Base-by-base conservation (phyloP, 2,113 vertebrate genomes). In the Panthera tigris region DNA sequence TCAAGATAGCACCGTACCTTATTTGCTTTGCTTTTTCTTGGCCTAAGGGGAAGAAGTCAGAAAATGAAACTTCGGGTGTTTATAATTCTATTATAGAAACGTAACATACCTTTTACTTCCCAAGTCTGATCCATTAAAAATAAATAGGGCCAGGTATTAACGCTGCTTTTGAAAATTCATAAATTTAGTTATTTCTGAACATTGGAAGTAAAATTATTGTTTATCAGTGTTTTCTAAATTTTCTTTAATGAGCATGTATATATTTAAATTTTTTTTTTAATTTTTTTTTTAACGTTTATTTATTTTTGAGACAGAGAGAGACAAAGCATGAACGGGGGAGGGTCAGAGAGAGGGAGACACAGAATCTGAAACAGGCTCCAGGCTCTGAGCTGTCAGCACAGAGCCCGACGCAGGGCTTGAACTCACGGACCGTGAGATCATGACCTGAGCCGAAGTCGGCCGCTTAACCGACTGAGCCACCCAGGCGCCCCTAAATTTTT, bases 141-240 rank as follows among this genome's bases (percentile, higher is more conserved):
- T 33, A 73, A 74, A 50, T 52, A 52, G 33, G 71, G 7, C 73
- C 36, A 85, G 73, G 66, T 91, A 29, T 33, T 86, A 50, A 86
- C 61, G 36, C 48, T 36, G 57, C 27, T 48, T 76, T 76, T 48
- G 73, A 48, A 76, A 76, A 76, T 48, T 76, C 45, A 57, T 16
- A 85, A 80, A 57, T 21, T 76, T 91, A 82, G 33, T 91, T 87
- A 48, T 69, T 83, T 71, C 76, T 78, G 21, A 13, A 74, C 57
- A 61, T 2, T 74, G 15, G 23, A 66, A 78, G 45, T 83, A 50
- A 76, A 78, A 95, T 71, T 61, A 39, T 31, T 84, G 5, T 73
- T 80, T 63, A 71, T 89, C 23, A 88, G 9, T 63, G 71, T 88
- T 92, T 87, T 96, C 25, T 33, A 88, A 87, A 88, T 91, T 68